Conservation (phyloP, 2,113 vertebrate genomes). For the Serinus canaria region DNA sequence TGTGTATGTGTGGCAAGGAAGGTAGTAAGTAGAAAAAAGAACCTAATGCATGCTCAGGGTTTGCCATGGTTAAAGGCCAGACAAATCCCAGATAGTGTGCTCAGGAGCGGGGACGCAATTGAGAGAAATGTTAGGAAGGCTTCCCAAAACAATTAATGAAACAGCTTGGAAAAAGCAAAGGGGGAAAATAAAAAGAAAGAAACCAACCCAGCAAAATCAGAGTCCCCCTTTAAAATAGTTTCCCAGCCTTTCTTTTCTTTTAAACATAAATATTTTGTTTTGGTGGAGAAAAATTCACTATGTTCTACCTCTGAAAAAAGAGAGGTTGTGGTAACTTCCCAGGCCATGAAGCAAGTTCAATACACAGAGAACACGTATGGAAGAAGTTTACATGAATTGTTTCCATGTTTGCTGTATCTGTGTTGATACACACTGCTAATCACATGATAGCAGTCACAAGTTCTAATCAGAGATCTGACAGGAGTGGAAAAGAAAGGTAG, state of each 20-base stretch:
- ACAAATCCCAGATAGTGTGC: background rate
- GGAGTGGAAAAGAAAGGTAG: background rate
- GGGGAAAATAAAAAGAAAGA: background rate
- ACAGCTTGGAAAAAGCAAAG: background rate
- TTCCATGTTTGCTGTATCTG: background rate
- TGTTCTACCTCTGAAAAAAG: background rate
- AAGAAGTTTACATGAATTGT: background rate
- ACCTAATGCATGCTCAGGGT: background rate
- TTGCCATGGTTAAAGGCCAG: background rate
- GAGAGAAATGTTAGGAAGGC: background rate
- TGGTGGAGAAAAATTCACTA: background rate
- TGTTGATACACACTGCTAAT: background rate
- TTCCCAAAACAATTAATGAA: background rate
- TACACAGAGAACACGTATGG: background rate
- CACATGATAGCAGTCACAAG: background rate
- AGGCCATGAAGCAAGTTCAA: background rate
- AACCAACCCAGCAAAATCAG: background rate
- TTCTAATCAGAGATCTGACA: background rate
- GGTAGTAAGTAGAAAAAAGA: background rate
- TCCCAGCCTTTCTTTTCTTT: background rate
- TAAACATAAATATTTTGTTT: background rate
- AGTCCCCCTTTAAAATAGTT: background rate
- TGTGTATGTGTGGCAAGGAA: background rate
- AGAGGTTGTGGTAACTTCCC: background rate
- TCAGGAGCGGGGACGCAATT: background rate